Evolutionary conservation across 2,888 invertebrate genomes (phyloP).

Genomic region (Mayetiola destructor): DNA sequence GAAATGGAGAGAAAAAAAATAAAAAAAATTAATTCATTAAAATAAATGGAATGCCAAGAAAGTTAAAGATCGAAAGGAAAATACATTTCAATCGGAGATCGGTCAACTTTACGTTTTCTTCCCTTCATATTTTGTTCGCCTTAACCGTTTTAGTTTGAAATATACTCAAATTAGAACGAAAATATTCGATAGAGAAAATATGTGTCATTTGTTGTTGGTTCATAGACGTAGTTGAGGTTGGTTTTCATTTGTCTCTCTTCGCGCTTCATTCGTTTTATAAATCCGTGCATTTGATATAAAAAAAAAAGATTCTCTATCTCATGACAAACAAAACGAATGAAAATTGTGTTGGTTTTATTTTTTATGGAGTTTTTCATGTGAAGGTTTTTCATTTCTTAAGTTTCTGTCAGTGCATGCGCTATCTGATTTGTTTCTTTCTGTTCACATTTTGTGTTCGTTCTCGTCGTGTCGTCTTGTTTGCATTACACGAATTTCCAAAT

Average conservation of each 20-base stretch:
- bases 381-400: background rate
- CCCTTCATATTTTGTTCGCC: background rate
- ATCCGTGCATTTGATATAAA: too few relatives aligned
- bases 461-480: background rate
- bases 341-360: background rate
- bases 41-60: background rate
- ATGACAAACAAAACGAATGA: too few relatives aligned
- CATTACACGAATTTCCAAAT: background rate
- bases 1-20: background rate
- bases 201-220: background rate
- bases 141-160: background rate
- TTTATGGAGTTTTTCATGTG: background rate
- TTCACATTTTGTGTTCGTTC: background rate
- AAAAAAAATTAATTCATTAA: background rate
- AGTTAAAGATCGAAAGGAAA: background rate
- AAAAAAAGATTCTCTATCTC: too few relatives aligned
- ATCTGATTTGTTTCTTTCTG: too few relatives aligned
- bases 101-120: background rate
- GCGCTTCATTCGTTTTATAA: background rate
- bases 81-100: background rate
- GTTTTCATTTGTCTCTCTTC: background rate
- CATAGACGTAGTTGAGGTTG: background rate
- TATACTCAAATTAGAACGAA: background rate
- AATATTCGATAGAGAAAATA: background rate
- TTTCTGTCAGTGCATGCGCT: background rate